Conservation (phyloP, 2,797 vertebrate genomes). For the Sebastiscus tertius region DNA sequence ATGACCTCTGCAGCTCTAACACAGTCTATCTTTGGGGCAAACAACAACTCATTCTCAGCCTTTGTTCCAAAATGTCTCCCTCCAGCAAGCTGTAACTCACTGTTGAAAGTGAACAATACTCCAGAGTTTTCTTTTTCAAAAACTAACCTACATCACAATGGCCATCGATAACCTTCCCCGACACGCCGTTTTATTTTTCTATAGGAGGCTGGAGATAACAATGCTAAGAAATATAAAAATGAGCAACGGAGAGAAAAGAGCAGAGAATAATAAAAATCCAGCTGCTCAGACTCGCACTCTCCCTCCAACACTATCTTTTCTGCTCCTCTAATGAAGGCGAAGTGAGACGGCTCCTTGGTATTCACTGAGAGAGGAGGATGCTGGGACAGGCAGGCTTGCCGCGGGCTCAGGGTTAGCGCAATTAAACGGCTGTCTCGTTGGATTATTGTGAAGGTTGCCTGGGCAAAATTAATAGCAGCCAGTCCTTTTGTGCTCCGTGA, state of each 20-base stretch:
- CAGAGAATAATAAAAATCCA: not conserved
- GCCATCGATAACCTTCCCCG: conserved; percentile 31
- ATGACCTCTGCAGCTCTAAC: conserved; percentile 38
- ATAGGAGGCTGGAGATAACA: conserved; percentile 14
- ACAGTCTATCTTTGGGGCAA: conserved; percentile 7
- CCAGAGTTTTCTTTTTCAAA: conserved; percentile 32
- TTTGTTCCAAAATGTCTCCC: conserved; percentile 48
- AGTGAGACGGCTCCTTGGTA: conserved; percentile 63
- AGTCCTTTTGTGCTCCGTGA: conserved; percentile 59
- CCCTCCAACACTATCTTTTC: conserved; percentile 12
- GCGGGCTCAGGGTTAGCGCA: conserved; percentile 67
- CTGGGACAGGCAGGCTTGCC: conserved; percentile 45
- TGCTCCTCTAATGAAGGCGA: conserved; percentile 65
- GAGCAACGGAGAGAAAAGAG: conserved; percentile 1
- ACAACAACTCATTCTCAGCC: conserved; percentile 16
- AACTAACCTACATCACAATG: conserved; percentile 33
- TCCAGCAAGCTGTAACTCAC: conserved; percentile 30
- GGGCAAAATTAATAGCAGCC: conserved; percentile 74
- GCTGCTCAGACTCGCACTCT: not conserved
- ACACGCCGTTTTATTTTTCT: conserved; percentile 22
- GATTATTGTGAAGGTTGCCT: conserved; percentile 75
- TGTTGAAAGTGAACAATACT: conserved; percentile 40
- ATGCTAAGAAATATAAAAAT: not conserved
- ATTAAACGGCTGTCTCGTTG: conserved; percentile 79
- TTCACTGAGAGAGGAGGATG: conserved; percentile 55